A percentile compares a stretch with the other conserved stretches of the same genome.
Evolutionary conservation across 2,888 invertebrate genomes (phyloP).

Genomic region (Rutpela maculata): DNA sequence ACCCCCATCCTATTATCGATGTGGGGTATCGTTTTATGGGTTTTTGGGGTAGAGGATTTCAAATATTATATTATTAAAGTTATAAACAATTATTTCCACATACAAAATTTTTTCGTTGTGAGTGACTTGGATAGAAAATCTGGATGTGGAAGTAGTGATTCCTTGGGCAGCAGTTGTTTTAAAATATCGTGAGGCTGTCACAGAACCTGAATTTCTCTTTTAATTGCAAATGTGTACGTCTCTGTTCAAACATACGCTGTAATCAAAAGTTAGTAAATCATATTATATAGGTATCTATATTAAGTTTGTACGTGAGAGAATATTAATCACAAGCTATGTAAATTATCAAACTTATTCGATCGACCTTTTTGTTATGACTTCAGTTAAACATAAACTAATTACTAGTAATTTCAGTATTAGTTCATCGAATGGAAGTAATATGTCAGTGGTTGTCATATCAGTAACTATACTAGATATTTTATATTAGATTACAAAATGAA

Average conservation of each 20-base stretch:
- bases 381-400: constrained; percentile 15
- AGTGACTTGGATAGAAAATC: no score
- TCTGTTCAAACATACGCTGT: neutral
- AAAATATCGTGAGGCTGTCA: no score
- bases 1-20: no score
- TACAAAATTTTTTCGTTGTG: no score
- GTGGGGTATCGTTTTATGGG: no score
- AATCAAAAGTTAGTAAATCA: constrained; percentile 12
- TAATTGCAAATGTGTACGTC: neutral
- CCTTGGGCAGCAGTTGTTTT: no score
- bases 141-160: no score
- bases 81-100: no score
- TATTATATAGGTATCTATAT: constrained; percentile 15
- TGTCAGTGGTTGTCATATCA: neutral
- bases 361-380: constrained; percentile 10
- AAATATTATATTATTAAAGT: no score
- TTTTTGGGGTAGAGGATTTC: no score
- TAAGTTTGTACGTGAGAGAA: constrained; percentile 17
- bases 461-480: neutral
- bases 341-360: constrained; percentile 13
- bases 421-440: neutral
- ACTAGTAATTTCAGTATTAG: constrained; percentile 6
- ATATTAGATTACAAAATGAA: constrained; percentile 18
- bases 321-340: constrained; percentile 8
- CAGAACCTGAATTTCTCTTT: neutral